A percentile compares a stretch with the other conserved stretches of the same genome.
Evolutionary conservation across 2,797 vertebrate genomes (phyloP).

Genomic region (Sphenopsis melanotis): DNA sequence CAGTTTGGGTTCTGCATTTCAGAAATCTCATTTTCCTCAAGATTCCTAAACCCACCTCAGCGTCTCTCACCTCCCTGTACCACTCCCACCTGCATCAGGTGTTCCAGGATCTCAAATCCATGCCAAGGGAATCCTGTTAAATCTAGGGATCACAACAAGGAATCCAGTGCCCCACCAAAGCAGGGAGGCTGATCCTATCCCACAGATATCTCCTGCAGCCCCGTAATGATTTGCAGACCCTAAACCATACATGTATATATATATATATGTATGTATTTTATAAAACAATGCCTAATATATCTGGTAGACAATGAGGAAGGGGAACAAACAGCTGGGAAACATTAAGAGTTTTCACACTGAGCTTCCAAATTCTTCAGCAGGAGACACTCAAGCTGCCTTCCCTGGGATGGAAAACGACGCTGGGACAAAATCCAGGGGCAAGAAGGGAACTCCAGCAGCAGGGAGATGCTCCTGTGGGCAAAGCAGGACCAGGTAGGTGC

Average conservation of each 20-base stretch:
- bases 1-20: rapidly evolving
- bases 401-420: rapidly evolving
- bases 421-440: rapidly evolving
- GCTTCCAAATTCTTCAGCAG: background rate
- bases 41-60: background rate
- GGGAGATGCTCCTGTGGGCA: background rate
- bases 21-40: background rate
- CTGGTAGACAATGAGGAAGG: background rate
- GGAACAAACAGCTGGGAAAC: conserved; percentile 43
- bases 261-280: background rate
- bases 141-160: background rate
- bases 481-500: background rate
- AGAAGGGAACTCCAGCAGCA: rapidly evolving
- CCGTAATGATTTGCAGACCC: background rate
- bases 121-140: rapidly evolving
- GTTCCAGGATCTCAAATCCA: background rate
- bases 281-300: background rate
- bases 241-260: rapidly evolving
- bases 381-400: background rate
- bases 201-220: background rate
- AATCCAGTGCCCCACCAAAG: background rate
- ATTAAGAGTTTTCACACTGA: background rate
- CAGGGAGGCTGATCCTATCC: background rate
- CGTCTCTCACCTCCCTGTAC: rapidly evolving
- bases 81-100: background rate